A percentile compares a stretch with the other conserved stretches of the same genome.
phyloP scores from a whole-genome alignment of 2,797 vertebrate genomes.

The Scyliorhinus canicula region DNA sequence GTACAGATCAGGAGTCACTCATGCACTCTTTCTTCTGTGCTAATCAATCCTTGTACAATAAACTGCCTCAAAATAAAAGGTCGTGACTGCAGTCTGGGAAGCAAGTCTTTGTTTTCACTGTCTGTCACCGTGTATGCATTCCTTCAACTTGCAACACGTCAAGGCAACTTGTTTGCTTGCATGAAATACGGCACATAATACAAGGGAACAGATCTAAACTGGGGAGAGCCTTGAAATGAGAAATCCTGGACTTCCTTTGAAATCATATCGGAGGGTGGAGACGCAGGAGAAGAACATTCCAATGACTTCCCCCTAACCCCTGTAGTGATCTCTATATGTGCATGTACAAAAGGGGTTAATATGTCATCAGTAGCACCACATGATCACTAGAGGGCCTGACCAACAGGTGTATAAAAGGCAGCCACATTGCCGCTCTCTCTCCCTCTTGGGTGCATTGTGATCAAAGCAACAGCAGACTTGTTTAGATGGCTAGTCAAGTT shows the following conservation, averaged over 20 bases:
- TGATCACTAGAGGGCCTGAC: too few species aligned
- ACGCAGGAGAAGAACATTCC: not conserved
- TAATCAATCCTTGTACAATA: not conserved
- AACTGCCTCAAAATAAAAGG: not conserved
- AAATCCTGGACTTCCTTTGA: not conserved
- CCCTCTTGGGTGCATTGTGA: too few species aligned
- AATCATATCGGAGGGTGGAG: not conserved
- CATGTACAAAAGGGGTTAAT: too few species aligned
- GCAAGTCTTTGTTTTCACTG: not conserved
- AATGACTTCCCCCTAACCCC: not conserved
- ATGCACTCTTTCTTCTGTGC: not conserved
- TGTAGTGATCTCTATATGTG: too few species aligned
- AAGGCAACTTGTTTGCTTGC: not conserved
- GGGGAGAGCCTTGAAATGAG: not conserved
- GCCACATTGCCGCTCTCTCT: too few species aligned
- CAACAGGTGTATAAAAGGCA: too few species aligned
- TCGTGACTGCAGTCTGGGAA: not conserved
- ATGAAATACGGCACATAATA: not conserved
- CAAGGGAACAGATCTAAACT: not conserved
- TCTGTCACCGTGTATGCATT: not conserved
- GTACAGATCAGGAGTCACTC: not conserved
- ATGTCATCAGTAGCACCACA: too few species aligned
- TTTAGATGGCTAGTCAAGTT: too few species aligned
- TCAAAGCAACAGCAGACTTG: too few species aligned
- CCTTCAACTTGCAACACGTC: not conserved